A percentile compares a stretch with the other conserved stretches of the same genome.
Evolutionary conservation across 2,797 vertebrate species (phyloP).

Genomic region (Ambastaia sidthimunki): DNA sequence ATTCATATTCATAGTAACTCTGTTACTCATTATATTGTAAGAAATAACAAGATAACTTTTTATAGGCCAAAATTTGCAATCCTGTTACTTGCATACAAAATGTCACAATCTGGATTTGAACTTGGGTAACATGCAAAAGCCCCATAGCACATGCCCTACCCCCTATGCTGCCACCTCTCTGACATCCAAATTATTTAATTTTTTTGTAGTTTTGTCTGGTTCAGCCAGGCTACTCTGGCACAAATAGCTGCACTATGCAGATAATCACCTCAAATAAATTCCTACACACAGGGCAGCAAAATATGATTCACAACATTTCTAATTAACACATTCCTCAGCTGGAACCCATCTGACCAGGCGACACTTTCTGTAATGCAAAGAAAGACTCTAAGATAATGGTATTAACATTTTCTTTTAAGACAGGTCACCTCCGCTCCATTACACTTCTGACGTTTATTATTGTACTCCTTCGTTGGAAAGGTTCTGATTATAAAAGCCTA

Average conservation of each 20-base stretch:
- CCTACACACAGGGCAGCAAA: not conserved
- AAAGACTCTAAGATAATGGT: not conserved
- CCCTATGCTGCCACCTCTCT: not conserved
- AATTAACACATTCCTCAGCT: not conserved
- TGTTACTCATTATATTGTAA: no score
- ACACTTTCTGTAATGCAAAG: slow-evolving; percentile 35
- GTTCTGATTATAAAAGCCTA: slow-evolving; percentile 43
- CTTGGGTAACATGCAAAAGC: not conserved
- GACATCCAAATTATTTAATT: not conserved
- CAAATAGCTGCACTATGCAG: not conserved
- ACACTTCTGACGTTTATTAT: slow-evolving; percentile 48
- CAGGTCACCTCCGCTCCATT: slow-evolving; percentile 26
- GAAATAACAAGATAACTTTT: no score
- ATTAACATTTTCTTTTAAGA: slow-evolving; percentile 29
- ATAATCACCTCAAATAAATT: not conserved
- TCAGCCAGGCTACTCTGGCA: not conserved
- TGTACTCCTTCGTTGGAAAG: slow-evolving; percentile 41
- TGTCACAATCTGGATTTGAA: not conserved
- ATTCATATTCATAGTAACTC: no score
- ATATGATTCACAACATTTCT: slow-evolving; percentile 10
- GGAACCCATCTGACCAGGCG: not conserved
- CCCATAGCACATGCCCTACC: not conserved
- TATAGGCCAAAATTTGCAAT: not conserved
- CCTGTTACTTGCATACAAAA: not conserved
- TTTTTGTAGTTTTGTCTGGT: not conserved